phyloP scores from a whole-genome alignment of 1,140 invertebrate species.

The Drosophila ohnishii region DNA sequence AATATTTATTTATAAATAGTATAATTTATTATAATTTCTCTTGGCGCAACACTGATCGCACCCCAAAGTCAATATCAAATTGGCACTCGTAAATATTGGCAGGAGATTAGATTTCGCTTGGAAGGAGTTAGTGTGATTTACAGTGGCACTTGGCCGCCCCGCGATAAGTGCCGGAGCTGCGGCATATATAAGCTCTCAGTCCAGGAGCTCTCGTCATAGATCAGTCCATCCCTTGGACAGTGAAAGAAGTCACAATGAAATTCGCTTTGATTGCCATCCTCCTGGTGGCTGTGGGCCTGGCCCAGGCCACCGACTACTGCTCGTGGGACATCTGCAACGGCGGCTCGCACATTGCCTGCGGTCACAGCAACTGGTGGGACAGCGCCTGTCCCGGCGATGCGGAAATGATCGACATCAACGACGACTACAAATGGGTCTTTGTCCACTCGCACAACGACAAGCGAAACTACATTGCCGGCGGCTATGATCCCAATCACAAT shows the following conservation, averaged over 20 bases:
- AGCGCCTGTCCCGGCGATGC: slow-evolving; percentile 49
- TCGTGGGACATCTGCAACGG: slow-evolving; percentile 47
- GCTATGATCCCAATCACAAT: slow-evolving; percentile 43
- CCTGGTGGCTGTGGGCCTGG: slow-evolving; percentile 5
- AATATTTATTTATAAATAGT: background rate
- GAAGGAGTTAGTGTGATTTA: slow-evolving; percentile 19
- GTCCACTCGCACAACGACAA: slow-evolving; percentile 58
- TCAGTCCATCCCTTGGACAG: background rate
- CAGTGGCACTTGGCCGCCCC: background rate
- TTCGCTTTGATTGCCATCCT: slow-evolving; percentile 26
- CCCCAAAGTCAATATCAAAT: background rate
- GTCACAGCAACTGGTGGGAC: slow-evolving; percentile 49
- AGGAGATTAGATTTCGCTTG: slow-evolving; percentile 14
- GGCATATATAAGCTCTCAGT: slow-evolving; percentile 19
- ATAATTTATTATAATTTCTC: background rate
- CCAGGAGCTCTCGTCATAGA: background rate
- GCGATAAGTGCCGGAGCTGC: background rate
- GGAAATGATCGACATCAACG: slow-evolving; percentile 46
- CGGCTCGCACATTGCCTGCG: slow-evolving; percentile 55
- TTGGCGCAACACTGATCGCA: background rate
- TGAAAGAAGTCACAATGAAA: slow-evolving; percentile 34
- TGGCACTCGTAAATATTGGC: slow-evolving; percentile 25
- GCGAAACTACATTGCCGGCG: slow-evolving; percentile 59
- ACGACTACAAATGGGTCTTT: slow-evolving; percentile 43
- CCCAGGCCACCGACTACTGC: slow-evolving; percentile 55